A percentile compares a stretch with the other conserved stretches of the same genome.
Evolutionary conservation across 2,797 vertebrate genomes (phyloP).

Genomic region (Pyrocephalus nanus): DNA sequence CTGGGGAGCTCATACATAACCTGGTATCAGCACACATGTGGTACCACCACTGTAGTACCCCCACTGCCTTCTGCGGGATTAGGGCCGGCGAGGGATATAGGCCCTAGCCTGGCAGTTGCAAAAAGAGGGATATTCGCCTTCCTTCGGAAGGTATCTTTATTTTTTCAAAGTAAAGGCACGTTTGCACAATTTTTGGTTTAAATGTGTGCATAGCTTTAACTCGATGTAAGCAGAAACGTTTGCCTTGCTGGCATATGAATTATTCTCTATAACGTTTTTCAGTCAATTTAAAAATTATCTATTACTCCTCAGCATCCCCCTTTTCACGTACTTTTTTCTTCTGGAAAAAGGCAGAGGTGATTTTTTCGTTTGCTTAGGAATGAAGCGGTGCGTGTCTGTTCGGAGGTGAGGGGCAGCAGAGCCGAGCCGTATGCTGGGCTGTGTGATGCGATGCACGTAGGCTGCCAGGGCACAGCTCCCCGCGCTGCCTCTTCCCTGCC

Average conservation of each 20-base stretch:
- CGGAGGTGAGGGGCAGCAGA: neutral
- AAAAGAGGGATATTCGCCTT: neutral
- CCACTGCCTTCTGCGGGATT: neutral
- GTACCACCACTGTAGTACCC: fast-evolving
- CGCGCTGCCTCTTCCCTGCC: neutral
- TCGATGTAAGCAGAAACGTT: neutral
- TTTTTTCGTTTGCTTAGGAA: neutral
- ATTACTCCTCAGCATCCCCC: neutral
- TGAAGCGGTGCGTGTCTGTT: fast-evolving
- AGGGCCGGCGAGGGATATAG: neutral
- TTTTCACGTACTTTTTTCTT: neutral
- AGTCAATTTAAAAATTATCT: neutral
- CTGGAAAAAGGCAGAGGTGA: neutral
- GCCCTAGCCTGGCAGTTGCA: neutral
- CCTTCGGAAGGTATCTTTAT: neutral
- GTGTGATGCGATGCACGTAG: constrained; percentile 51
- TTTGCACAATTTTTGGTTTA: neutral
- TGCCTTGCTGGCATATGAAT: neutral
- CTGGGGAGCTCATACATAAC: neutral
- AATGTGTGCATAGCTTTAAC: neutral
- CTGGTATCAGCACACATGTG: neutral
- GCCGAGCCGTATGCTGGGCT: neutral
- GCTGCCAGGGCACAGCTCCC: neutral
- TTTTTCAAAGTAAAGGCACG: neutral
- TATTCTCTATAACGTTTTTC: neutral